Evolutionary conservation across 2,797 vertebrate species (phyloP), one percentile per base, ranked within the genome.

Genomic region (Lates japonicus): DNA sequence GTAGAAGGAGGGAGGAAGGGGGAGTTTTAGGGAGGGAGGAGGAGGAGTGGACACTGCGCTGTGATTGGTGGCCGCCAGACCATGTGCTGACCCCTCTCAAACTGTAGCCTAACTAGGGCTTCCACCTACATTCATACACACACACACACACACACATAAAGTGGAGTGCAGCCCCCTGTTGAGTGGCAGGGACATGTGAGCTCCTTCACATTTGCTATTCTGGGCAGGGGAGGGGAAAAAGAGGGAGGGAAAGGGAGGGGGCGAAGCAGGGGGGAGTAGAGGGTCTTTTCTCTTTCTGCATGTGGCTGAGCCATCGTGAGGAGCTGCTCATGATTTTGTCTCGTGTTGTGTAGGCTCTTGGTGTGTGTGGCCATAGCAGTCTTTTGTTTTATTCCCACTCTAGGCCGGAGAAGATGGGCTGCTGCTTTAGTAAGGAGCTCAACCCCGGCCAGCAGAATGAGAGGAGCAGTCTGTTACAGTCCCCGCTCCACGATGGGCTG

Each of bases 101-200:
- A 90, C 81, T 82, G 80, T 74, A 78, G 78, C 87, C 88, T 82
- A 90, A 87, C 84, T 89, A 72, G 87, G 90, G 63, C 86, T 87
- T 37, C 57, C 35, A 22, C 79, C 78, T 48, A 74, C 76, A 61
- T 52, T 5, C 58, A 48, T 70, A 48, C 76, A 49, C 63, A 57
- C 70, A 64, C 29, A 65, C 41, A 78, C 66, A 78, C 46, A 82
- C 76, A 76, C 65, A 75, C 67, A 80, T 4, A 20, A 17, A 82
- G 88, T 66, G 74, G 76, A 55, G 77, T 81, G 78, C 70, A 64
- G 63, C 42, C 78, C 22, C 52, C 39, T 73, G 78, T 84, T 96
- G 95, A 96, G 88, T 96, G 95, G 94, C 94, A 91, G 93, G 82
- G 81, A 91, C 95, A 96, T 95, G 92, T 96, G 95, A 94, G 92